A percentile compares a stretch with the other conserved stretches of the same genome.
Evolutionary conservation across 37 sponge, comb jelly and placozoan species (phyloP).

Genomic region (Haliclona indistincta): DNA sequence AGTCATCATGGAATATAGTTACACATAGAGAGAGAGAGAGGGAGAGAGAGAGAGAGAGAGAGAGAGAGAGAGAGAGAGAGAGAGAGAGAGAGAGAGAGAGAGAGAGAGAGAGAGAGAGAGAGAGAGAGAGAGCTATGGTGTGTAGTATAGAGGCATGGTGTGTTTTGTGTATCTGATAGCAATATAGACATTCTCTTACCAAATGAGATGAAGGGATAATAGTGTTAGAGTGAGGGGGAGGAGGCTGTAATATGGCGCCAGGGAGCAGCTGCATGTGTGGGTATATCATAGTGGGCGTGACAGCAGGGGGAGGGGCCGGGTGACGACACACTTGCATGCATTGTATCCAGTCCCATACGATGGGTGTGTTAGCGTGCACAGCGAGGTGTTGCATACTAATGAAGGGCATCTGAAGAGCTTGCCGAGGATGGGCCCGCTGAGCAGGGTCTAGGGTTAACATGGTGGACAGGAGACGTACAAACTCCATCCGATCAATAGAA

Average conservation of each 20-base stretch:
- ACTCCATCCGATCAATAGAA: conserved; percentile 54
- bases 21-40: conserved; percentile 15
- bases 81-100: not conserved
- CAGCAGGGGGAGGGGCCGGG: not conserved
- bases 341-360: conserved; percentile 56
- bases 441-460: conserved; percentile 74
- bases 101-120: conserved; percentile 2
- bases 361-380: conserved; percentile 39
- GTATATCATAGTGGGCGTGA: not conserved
- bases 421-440: conserved; percentile 36
- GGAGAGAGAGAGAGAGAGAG: conserved; percentile 9
- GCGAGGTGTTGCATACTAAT: conserved; percentile 89
- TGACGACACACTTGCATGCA: conserved; percentile 53
- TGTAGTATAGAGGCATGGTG: too few relatives aligned
- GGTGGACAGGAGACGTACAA: conserved; percentile 58
- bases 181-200: too few relatives aligned
- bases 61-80: not conserved
- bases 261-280: conserved; percentile 2
- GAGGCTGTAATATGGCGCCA: not conserved
- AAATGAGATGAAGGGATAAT: not conserved
- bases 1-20: too few relatives aligned
- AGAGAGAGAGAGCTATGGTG: not conserved
- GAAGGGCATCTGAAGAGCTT: conserved; percentile 74
- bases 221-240: not conserved
- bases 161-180: too few relatives aligned